A percentile compares a stretch with the other conserved stretches of the same genome.
These are phyloP conservation scores for Gasterosteus nipponicus DNA, from an alignment of 2,113 vertebrate genomes.

Conservation along the genomic window DNA sequence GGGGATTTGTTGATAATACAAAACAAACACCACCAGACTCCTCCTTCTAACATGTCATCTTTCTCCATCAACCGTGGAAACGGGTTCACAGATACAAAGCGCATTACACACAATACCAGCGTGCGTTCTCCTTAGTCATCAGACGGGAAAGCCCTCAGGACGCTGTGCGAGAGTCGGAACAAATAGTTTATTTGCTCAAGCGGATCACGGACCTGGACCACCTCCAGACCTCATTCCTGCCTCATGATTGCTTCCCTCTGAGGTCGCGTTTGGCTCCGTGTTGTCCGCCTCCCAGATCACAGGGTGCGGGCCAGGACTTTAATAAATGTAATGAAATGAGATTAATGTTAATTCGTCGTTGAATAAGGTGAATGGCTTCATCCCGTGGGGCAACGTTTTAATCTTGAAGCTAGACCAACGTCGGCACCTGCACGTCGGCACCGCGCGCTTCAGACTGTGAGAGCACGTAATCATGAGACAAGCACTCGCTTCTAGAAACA, in stretches of 20 bases:
- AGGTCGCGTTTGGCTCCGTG: slow-evolving; percentile 8
- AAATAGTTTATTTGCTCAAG: slow-evolving; percentile 55
- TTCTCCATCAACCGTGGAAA: too few relatives aligned
- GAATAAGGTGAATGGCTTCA: slow-evolving; percentile 39
- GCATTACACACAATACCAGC: slow-evolving; percentile 40
- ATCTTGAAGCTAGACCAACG: neutral
- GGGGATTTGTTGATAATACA: too few relatives aligned
- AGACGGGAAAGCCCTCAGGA: slow-evolving; percentile 54
- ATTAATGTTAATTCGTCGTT: slow-evolving; percentile 61
- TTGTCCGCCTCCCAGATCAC: slow-evolving; percentile 28
- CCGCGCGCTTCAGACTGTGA: neutral
- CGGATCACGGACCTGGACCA: slow-evolving; percentile 31
- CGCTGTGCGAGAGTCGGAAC: slow-evolving; percentile 35
- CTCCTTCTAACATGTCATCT: too few relatives aligned
- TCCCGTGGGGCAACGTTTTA: slow-evolving; percentile 29
- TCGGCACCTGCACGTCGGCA: neutral
- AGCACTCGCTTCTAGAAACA: neutral
- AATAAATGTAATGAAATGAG: slow-evolving; percentile 55
- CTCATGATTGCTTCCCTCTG: slow-evolving; percentile 47
- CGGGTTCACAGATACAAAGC: too few relatives aligned
- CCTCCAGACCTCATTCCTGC: slow-evolving; percentile 20
- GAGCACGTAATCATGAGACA: slow-evolving; percentile 35
- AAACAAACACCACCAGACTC: too few relatives aligned
- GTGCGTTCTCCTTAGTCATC: slow-evolving; percentile 39
- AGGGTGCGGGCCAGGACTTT: slow-evolving; percentile 26